Conservation (phyloP, 1,140 invertebrate genomes). For the Aphelenchoides fujianensis region DNA sequence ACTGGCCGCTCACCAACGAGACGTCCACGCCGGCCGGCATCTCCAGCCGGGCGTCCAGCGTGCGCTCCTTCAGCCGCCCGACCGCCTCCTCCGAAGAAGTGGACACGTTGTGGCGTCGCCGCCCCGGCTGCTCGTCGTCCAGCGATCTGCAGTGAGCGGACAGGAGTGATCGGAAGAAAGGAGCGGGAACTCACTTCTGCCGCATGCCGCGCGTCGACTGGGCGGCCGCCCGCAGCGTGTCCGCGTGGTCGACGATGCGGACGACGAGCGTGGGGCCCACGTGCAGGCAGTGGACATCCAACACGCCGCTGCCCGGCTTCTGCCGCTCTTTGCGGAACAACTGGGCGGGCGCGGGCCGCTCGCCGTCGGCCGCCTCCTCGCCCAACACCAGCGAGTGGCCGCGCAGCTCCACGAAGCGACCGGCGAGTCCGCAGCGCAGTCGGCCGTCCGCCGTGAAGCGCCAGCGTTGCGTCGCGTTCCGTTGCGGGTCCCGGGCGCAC, state of each 20-base stretch:
- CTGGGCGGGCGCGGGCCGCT: constrained; percentile 62
- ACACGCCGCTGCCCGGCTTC: constrained; percentile 82
- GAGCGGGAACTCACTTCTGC: background rate
- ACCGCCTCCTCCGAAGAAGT: background rate
- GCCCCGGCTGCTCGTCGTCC: background rate
- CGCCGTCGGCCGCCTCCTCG: constrained; percentile 65
- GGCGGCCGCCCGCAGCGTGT: background rate
- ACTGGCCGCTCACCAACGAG: constrained; percentile 73
- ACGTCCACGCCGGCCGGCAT: constrained; percentile 74
- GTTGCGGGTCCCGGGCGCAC: constrained; percentile 75
- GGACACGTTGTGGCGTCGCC: background rate
- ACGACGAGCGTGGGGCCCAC: constrained; percentile 82
- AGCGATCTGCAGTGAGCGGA: background rate
- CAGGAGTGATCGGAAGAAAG: background rate
- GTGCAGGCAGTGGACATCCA: constrained; percentile 76
- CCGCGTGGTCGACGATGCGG: constrained; percentile 45
- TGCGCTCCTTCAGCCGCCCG: background rate
- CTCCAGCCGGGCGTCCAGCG: constrained; percentile 19
- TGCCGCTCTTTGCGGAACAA: constrained; percentile 66
- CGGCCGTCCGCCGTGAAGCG: constrained; percentile 78
- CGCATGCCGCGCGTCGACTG: too few relatives aligned
- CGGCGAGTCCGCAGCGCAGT: constrained; percentile 75
- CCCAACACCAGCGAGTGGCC: constrained; percentile 63
- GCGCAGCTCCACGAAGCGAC: constrained; percentile 77
- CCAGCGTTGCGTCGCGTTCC: constrained; percentile 86